Evolutionary conservation across 1,140 invertebrate genomes (phyloP), one percentile per base, ranked within the genome.

Genomic region (Gryllus bimaculatus): DNA sequence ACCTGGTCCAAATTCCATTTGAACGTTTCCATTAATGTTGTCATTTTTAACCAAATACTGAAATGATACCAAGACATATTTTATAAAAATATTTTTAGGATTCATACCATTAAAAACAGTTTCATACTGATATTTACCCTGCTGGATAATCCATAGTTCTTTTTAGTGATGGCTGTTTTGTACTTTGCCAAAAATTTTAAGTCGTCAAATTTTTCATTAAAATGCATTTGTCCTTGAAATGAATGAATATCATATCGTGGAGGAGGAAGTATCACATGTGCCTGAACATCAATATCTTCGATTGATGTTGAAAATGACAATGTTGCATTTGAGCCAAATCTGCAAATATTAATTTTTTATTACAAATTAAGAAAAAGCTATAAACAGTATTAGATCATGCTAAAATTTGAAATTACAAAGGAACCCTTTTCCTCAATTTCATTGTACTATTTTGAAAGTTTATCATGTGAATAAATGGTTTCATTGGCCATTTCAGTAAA

Each of bases 181-280:
- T 82, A 83, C 75, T 82, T 81, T 12, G 83, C 39, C 7, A 83
- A 18, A 76, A 83, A 80, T 4, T 81, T 66, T 13, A 82, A 73
- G 18, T 80, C 77, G 18, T 80, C 80, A 26, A 81, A 82, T 75
- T 81, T 79, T 39, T 83, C 75, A 18, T 78, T 80, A 75, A 81
- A 82, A 18, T 80, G 78, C 8, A 83, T n/a, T 18, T 81, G 81
- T 6, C 76, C 83, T 73, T 86, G 84, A 4, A 92, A 80, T 26
- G 88, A 88, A 82, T 92, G 91, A 8, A 89, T 85, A 77, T 91
- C 91, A 26, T 89, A 87, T 79, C 90, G 87, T 4, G 89, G 90
- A 76, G 90, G 88, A 7, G 91, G 91, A 5, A 92, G 83, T 77
- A 88, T 88, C 0, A 90, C 83, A 80, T 88, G 87, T 13, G 54